Conservation (phyloP, 2,888 invertebrate species). For the Steinernema scapterisci region DNA sequence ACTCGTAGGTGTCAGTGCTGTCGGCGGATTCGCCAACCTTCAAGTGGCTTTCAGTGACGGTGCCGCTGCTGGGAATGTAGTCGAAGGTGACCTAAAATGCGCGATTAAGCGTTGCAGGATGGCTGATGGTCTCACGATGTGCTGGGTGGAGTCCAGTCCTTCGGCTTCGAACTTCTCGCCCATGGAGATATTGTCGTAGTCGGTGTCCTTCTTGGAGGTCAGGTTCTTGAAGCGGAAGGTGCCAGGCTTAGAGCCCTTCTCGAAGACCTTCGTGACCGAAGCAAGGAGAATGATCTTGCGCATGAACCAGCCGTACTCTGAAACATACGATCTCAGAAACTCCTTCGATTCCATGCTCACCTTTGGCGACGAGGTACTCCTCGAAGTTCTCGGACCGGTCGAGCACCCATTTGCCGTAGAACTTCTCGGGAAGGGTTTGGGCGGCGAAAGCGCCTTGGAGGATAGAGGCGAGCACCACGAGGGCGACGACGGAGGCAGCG, state of each 20-base stretch:
- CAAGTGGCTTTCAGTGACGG: conserved; percentile 5
- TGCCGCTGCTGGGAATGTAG: background rate
- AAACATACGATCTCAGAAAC: background rate
- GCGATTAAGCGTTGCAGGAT: background rate
- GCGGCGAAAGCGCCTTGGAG: conserved; percentile 18
- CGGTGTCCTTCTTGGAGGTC: conserved; percentile 37
- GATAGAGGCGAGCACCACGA: conserved; percentile 14
- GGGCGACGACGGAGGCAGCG: background rate
- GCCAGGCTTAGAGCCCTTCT: conserved; percentile 37
- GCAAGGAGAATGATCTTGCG: conserved; percentile 61
- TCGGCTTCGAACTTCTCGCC: conserved; percentile 38
- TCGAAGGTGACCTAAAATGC: conserved; percentile 1
- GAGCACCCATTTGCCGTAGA: conserved; percentile 52
- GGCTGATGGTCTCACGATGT: conserved; percentile 13
- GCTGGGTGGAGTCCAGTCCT: conserved; percentile 36
- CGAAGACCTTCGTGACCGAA: conserved; percentile 60
- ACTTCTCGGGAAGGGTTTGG: conserved; percentile 50
- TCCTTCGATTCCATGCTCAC: conserved; percentile 35
- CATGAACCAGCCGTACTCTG: conserved; percentile 54
- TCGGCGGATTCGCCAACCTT: background rate
- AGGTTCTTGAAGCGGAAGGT: conserved; percentile 39
- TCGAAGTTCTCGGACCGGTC: conserved; percentile 66
- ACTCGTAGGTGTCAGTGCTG: conserved; percentile 14
- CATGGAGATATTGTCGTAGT: conserved; percentile 35
- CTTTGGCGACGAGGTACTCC: conserved; percentile 65